Evolutionary conservation across 2,888 invertebrate species (phyloP).

Genomic region (Thelaira solivaga): DNA sequence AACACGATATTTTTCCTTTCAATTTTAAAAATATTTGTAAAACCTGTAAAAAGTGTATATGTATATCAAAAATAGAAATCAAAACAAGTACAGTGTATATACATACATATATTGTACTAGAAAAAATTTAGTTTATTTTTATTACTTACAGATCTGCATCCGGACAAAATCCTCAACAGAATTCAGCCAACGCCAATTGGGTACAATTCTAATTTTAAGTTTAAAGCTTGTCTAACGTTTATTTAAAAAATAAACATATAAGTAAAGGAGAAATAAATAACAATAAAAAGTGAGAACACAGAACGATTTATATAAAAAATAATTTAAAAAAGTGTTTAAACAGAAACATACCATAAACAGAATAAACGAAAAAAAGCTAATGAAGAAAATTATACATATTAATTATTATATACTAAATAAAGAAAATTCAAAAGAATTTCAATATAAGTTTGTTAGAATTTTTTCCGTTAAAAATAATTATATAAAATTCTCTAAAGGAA

Average conservation of each 20-base stretch:
- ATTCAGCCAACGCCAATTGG: constrained; percentile 76
- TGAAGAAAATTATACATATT: constrained; percentile 40
- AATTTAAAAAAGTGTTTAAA: constrained; percentile 48
- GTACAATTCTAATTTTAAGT: constrained; percentile 75
- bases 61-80: no score
- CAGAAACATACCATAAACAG: constrained; percentile 12
- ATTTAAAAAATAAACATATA: constrained; percentile 45
- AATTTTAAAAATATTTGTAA: no score
- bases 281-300: constrained; percentile 44
- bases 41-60: no score
- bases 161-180: constrained; percentile 68
- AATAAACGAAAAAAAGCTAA: constrained; percentile 18
- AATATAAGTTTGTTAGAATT: constrained; percentile 49
- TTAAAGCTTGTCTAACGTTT: constrained; percentile 41
- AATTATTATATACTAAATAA: constrained; percentile 31
- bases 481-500: neutral
- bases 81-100: no score
- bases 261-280: constrained; percentile 1
- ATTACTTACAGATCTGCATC: constrained; percentile 65
- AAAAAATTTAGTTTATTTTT: neutral
- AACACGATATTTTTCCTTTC: no score
- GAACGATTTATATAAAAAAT: constrained; percentile 54
- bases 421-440: constrained; percentile 28
- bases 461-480: constrained; percentile 15
- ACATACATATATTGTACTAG: no score